These are phyloP conservation scores for Anomalospiza imberbis DNA, from an alignment of 2,797 vertebrate genomes.

Conservation along the genomic window DNA sequence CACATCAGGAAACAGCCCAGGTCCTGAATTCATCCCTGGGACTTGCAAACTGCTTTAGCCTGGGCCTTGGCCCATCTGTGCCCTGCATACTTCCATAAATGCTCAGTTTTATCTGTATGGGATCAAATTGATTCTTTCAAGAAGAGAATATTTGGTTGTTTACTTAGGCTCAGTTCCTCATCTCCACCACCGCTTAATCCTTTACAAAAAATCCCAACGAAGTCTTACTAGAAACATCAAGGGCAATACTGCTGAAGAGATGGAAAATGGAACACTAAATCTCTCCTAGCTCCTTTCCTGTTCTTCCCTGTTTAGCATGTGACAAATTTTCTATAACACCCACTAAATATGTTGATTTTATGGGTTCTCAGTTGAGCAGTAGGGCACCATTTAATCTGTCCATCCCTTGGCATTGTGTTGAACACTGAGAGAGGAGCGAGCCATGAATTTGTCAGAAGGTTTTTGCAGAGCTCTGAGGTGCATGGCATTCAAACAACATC, in stretches of 20 bases:
- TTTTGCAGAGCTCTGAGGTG: neutral
- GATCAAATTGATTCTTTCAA: neutral
- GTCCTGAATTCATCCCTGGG: neutral
- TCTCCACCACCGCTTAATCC: neutral
- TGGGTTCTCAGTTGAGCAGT: constrained; percentile 3
- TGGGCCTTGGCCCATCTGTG: neutral
- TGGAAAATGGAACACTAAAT: neutral
- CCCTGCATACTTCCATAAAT: neutral
- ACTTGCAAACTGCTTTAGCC: neutral
- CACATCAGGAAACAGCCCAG: neutral
- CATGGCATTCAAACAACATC: neutral
- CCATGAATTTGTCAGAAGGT: constrained; percentile 22
- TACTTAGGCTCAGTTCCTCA: neutral
- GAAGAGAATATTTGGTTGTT: neutral
- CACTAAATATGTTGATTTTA: constrained; percentile 33
- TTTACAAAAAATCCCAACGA: neutral
- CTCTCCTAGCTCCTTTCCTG: neutral
- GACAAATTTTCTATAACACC: neutral
- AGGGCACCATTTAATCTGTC: constrained; percentile 5
- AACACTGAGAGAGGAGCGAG: neutral
- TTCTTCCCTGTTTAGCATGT: neutral
- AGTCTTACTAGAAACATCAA: neutral
- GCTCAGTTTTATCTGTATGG: neutral
- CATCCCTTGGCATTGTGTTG: constrained; percentile 10
- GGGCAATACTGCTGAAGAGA: neutral